Conservation (phyloP, 2,113 vertebrate species). For the Athene cunicularia region DNA sequence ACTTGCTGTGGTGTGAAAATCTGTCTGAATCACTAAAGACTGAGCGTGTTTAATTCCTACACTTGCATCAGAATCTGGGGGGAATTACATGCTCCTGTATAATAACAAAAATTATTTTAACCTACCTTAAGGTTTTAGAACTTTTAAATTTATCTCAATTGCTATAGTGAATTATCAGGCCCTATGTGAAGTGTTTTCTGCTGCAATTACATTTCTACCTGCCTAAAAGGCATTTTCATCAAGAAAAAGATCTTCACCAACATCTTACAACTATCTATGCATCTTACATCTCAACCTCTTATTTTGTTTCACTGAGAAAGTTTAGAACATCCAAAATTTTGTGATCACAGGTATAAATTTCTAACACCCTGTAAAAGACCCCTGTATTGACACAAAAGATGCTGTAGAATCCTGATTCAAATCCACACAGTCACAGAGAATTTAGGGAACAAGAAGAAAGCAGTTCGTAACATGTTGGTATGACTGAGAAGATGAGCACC, state of each 20-base stretch:
- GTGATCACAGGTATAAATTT: neutral
- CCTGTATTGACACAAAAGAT: neutral
- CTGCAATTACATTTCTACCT: neutral
- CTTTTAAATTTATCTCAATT: neutral
- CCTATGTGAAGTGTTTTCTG: neutral
- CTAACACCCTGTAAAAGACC: neutral
- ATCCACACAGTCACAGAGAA: neutral
- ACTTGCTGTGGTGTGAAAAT: neutral
- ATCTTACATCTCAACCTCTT: neutral
- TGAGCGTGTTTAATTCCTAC: neutral
- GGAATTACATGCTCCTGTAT: neutral
- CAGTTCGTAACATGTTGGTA: neutral
- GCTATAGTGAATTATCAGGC: neutral
- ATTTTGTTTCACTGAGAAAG: neutral
- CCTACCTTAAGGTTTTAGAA: neutral
- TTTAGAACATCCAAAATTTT: neutral
- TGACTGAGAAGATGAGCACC: neutral
- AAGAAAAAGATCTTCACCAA: neutral
- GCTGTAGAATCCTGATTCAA: neutral
- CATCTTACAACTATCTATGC: neutral
- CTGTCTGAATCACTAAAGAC: neutral
- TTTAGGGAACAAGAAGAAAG: neutral
- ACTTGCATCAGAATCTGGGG: neutral
- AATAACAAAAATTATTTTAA: neutral
- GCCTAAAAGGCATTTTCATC: neutral